Evolutionary conservation across 2,888 invertebrate genomes (phyloP), one percentile per base, ranked within the genome.

Genomic region (Plutella xylostella): DNA sequence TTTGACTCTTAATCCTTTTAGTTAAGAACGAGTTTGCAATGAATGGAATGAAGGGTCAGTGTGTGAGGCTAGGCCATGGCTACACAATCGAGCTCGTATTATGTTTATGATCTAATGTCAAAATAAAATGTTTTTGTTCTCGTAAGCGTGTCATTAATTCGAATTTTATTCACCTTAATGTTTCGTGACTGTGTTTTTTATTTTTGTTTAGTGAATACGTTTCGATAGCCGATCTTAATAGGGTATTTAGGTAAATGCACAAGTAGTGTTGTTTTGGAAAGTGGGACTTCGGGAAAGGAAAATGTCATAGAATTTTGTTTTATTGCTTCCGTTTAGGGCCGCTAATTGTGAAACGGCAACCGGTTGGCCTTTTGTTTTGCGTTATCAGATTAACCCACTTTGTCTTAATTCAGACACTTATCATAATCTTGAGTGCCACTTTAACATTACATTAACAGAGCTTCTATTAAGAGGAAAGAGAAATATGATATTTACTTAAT

Each of bases 31-130:
- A 7, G n/a, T 39, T 25, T 22, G 25, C 17, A 39, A 22, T 17
- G 14, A 9, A 22, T 33, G 2, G n/a, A 5, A 4, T 17, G 14
- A 19, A 25, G 25, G 25, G 39, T 39, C 15, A 22, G 33, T 18
- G 63, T 60, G 60, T 60, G 51, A 49, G 52, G 51, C 57, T 59
- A 68, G 67, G 70, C 69, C 72, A 72, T 74, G 52, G 51, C 57
- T 59, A 68, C 68, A 71, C 69, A 73, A 72, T 74, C 63, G 60
- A 65, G 63, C 67, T 19, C 42, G 45, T 70, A 72, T 74, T 71
- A 71, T 65, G 65, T 76, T 75, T 74, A 76, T 73, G 63, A 67
- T 70, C 59, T 72, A 70, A 73, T 76, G 70, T 76, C 71, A 69
- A 75, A 79, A 76, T 77, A 71, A 69, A 75, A 75, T 75, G 75